Conservation (phyloP, 2,113 vertebrate genomes). For the Aix galericulata region DNA sequence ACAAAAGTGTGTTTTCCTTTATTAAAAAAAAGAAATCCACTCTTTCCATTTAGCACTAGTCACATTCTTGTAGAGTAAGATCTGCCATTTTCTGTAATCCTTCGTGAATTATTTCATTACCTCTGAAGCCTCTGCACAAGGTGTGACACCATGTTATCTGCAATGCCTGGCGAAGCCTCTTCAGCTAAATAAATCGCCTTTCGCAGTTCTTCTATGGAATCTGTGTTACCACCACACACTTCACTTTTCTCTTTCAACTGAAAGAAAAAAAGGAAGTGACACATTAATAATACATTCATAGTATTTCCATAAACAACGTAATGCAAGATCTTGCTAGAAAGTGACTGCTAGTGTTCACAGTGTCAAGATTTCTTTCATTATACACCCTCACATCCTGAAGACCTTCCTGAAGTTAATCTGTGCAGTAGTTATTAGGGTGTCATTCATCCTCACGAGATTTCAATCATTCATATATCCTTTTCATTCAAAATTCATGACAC, state of each 20-base stretch:
- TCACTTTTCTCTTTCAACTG: conserved; percentile 90
- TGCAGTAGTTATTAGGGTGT: background rate
- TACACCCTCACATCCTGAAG: background rate
- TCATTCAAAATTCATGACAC: background rate
- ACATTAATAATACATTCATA: background rate
- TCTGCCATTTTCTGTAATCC: background rate
- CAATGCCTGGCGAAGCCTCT: conserved; percentile 90
- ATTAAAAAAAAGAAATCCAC: background rate
- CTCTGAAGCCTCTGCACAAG: conserved; percentile 94
- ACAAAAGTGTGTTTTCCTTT: background rate
- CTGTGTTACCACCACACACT: conserved; percentile 85
- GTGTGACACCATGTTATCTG: conserved; percentile 91
- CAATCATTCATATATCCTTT: background rate
- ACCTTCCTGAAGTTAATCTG: background rate
- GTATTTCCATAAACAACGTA: background rate
- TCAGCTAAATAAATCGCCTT: conserved; percentile 91
- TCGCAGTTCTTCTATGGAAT: conserved; percentile 87
- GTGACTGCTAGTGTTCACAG: background rate
- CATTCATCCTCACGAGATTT: background rate
- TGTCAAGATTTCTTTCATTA: background rate
- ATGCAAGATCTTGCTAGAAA: background rate
- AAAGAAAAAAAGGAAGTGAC: background rate
- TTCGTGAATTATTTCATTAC: conserved; percentile 65
- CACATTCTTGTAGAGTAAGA: background rate
- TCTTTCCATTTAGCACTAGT: background rate